phyloP scores from a whole-genome alignment of 2,113 vertebrate species.

The Serinus canaria region DNA sequence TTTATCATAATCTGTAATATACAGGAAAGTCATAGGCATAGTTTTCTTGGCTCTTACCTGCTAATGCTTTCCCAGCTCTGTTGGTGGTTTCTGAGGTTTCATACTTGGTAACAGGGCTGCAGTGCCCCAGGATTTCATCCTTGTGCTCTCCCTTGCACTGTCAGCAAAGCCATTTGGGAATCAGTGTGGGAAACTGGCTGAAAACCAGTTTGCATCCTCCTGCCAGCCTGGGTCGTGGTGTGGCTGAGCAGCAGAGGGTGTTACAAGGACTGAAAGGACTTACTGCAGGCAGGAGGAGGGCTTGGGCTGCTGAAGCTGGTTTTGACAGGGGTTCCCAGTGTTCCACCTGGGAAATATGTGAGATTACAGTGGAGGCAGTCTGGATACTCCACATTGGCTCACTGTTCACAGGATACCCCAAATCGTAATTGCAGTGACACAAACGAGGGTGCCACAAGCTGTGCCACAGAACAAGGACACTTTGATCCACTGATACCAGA shows the following conservation, averaged over 20 bases:
- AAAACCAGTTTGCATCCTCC: not conserved
- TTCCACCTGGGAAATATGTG: fast-evolving
- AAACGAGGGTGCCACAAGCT: not conserved
- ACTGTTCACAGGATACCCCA: not conserved
- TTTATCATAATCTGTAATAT: not conserved
- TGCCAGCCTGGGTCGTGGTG: not conserved
- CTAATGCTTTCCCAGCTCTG: not conserved
- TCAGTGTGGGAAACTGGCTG: slow-evolving; percentile 24
- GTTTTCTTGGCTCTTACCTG: not conserved
- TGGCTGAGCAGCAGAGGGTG: not conserved
- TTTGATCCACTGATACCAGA: not conserved
- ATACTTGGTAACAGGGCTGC: not conserved
- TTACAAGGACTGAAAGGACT: not conserved
- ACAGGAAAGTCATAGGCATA: fast-evolving
- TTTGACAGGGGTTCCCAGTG: not conserved
- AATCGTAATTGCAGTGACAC: not conserved
- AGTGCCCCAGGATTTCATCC: not conserved
- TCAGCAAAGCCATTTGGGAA: not conserved
- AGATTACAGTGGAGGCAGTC: not conserved
- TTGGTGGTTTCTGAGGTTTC: not conserved
- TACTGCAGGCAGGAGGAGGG: not conserved
- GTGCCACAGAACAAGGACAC: not conserved
- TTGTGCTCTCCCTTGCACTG: not conserved
- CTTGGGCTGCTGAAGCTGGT: not conserved
- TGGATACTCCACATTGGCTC: fast-evolving